phyloP scores from a whole-genome alignment of 2,113 vertebrate species.

The Zapus hudsonius region DNA sequence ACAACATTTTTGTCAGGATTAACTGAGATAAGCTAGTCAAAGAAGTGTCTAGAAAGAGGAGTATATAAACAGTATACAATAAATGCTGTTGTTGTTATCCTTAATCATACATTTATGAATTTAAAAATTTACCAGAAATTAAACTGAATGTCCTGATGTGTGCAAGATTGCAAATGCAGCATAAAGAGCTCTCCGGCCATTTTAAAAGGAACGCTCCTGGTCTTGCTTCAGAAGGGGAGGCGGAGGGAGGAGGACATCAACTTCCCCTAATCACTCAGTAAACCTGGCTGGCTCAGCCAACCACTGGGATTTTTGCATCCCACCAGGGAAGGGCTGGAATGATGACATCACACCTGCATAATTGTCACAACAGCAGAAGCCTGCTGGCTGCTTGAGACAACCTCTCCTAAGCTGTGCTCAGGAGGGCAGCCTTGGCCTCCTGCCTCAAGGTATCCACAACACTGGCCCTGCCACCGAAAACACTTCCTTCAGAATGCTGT shows the following conservation, averaged over 20 bases:
- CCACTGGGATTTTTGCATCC: not conserved
- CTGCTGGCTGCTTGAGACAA: not conserved
- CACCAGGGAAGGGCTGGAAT: constrained; percentile 18
- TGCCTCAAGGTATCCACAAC: not conserved
- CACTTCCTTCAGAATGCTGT: not conserved
- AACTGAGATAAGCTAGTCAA: not conserved
- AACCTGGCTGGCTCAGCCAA: not conserved
- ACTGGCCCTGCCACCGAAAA: not conserved
- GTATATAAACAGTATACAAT: not conserved
- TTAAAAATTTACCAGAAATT: not conserved
- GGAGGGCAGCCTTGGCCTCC: not conserved
- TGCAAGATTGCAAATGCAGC: not conserved
- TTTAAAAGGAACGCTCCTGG: not conserved
- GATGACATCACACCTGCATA: not conserved
- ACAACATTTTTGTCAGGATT: not conserved
- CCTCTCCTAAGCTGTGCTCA: not conserved
- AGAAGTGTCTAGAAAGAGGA: not conserved
- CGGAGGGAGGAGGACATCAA: not conserved
- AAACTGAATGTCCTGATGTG: not conserved
- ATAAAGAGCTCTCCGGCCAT: not conserved
- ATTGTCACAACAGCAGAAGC: not conserved
- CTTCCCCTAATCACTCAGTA: not conserved
- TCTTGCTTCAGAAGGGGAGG: not conserved
- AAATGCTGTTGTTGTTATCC: not conserved
- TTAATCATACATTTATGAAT: not conserved